Conservation (phyloP, 2,113 vertebrate genomes). For the Chionomys nivalis region DNA sequence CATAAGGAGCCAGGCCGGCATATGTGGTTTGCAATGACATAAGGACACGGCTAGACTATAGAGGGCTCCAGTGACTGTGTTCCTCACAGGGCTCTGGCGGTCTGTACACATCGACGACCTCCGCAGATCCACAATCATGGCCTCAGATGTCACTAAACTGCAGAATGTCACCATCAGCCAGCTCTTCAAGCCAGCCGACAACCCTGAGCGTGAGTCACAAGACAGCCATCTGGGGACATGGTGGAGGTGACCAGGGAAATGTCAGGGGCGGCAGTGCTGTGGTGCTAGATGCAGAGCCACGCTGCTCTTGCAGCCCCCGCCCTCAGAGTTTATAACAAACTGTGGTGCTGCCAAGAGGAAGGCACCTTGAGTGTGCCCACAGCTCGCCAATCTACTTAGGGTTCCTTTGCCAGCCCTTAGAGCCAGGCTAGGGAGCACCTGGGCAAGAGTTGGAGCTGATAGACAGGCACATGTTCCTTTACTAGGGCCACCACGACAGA, state of each 20-base stretch:
- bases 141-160: conserved; percentile 91
- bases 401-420: neutral
- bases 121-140: conserved; percentile 90
- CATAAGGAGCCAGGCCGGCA: rapidly evolving
- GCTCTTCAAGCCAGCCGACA: conserved; percentile 85
- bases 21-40: neutral
- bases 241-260: neutral
- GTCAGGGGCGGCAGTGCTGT: rapidly evolving
- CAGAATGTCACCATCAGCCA: conserved; percentile 93
- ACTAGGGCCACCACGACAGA: rapidly evolving
- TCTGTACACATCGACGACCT: conserved; percentile 97
- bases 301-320: rapidly evolving
- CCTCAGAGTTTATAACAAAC: no score
- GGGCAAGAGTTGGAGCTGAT: rapidly evolving
- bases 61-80: rapidly evolving
- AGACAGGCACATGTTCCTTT: rapidly evolving
- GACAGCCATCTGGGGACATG: neutral
- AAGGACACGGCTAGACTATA: rapidly evolving
- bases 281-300: neutral
- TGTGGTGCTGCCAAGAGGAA: rapidly evolving
- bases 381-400: rapidly evolving
- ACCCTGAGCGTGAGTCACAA: conserved; percentile 79
- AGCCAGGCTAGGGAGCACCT: neutral
- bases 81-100: conserved; percentile 91
- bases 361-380: neutral